Evolutionary conservation across 2,797 vertebrate species (phyloP).

Genomic region (Artibeus lituratus): DNA sequence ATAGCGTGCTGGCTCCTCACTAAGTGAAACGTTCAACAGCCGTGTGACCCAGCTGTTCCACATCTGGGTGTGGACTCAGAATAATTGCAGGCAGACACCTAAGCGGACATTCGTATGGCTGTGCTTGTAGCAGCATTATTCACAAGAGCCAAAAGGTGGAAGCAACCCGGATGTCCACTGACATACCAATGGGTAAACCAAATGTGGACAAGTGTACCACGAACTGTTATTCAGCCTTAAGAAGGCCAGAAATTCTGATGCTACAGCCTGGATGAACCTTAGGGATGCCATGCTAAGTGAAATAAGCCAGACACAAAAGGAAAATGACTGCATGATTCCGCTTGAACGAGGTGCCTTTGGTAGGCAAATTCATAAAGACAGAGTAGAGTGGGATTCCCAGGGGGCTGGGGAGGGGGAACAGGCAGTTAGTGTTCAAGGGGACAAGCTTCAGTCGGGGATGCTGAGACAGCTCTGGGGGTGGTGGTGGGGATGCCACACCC

Average conservation of each 20-base stretch:
- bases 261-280: not conserved
- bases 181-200: not conserved
- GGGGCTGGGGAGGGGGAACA: no score
- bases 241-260: not conserved
- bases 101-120: no score
- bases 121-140: not conserved
- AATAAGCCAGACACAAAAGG: not conserved
- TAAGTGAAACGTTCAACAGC: not conserved
- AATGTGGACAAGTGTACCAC: not conserved
- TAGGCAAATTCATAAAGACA: not conserved
- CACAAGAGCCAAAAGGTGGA: not conserved
- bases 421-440: not conserved
- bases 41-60: not conserved
- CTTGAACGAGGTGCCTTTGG: no score
- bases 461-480: not conserved
- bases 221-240: no score
- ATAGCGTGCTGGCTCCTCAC: not conserved
- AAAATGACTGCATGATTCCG: not conserved
- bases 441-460: not conserved
- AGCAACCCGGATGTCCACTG: not conserved
- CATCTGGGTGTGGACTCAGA: not conserved
- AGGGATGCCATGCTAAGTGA: not conserved
- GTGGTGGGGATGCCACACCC: not conserved
- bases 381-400: not conserved
- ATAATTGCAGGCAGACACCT: not conserved